Base-by-base conservation (phyloP, 2,797 vertebrate genomes). In the Paramormyrops hopkinsi region DNA sequence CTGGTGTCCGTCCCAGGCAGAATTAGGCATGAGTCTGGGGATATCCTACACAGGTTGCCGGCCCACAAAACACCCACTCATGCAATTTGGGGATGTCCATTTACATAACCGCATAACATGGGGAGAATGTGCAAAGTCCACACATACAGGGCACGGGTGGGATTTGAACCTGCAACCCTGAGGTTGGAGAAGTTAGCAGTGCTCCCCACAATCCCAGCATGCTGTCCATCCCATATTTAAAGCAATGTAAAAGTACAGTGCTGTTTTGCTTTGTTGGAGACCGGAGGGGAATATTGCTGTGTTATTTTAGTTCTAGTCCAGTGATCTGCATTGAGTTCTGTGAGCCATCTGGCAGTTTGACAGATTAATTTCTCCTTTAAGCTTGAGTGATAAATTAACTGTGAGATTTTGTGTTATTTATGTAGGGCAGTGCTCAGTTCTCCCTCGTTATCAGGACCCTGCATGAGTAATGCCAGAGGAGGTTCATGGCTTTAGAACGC, bases 331-430 rank as follows among this genome's bases (percentile, higher is more conserved):
- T 46, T 82, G 76, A 82, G 76, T 82, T 44, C 29, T n/a, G 14
- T 82, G 76, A 82, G 76, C 69, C 69, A 37, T n/a, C 76, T 82
- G 76, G 76, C 76, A 82, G 37, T 22, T 82, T 82, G 41, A 82
- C 29, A 37, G 12, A 37, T 44, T 82, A 44, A 82, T 82, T 44
- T 82, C 41, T 46, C 37, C 76, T 82, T n/a, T 46, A 82, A 37
- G 19, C 76, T 41, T 2, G 76, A 82, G 41, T 44, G 37, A 82
- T 82, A n/a, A 82, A 46, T 82, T 82, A 82, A 46, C 7, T 37
- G 65, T 69, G 69, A 73, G 69, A 73, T 73, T 73, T 73, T 82
- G 41, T 46, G 17, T 82, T 82, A 11, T 82, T 82, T 46, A n/a
- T 82, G 76, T 82, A 82, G 41, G 76, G 76, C 76, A 82, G 37